Evolutionary conservation across 1,140 invertebrate genomes (phyloP).

Genomic region (Neodiprion virginianus): DNA sequence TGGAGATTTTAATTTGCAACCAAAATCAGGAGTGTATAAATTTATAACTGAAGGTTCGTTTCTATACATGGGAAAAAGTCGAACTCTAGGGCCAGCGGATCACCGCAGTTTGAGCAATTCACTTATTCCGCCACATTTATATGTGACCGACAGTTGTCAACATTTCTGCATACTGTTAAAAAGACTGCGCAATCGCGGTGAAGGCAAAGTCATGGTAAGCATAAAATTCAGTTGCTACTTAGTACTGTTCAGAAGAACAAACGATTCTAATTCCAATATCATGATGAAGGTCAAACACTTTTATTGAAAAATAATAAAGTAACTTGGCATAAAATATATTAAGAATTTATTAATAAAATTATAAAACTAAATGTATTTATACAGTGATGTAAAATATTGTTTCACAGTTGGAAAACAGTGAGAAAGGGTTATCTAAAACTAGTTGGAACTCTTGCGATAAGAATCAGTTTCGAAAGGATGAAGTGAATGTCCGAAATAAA

Average conservation of each 20-base stretch:
- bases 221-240: not conserved
- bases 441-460: slow-evolving; percentile 13
- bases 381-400: not conserved
- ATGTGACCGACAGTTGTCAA: slow-evolving; percentile 73
- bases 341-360: too few species aligned
- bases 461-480: slow-evolving; percentile 24
- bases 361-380: too few species aligned
- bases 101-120: slow-evolving; percentile 40
- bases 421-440: slow-evolving; percentile 11
- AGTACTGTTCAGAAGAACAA: too few species aligned
- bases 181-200: slow-evolving; percentile 46
- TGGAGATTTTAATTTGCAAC: slow-evolving; percentile 89
- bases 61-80: slow-evolving; percentile 62
- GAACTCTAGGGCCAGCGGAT: slow-evolving; percentile 40
- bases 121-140: slow-evolving; percentile 64
- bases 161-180: slow-evolving; percentile 63
- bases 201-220: slow-evolving; percentile 44
- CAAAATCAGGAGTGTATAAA: slow-evolving; percentile 74
- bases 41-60: slow-evolving; percentile 75
- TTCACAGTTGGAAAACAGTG: slow-evolving; percentile 38
- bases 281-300: too few species aligned
- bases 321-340: too few species aligned
- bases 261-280: too few species aligned
- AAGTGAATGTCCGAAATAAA: slow-evolving; percentile 30
- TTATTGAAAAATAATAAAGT: too few species aligned